Evolutionary conservation across 2,113 vertebrate species (phyloP), one percentile per base, ranked within the genome.

Genomic region (Otus sunia): DNA sequence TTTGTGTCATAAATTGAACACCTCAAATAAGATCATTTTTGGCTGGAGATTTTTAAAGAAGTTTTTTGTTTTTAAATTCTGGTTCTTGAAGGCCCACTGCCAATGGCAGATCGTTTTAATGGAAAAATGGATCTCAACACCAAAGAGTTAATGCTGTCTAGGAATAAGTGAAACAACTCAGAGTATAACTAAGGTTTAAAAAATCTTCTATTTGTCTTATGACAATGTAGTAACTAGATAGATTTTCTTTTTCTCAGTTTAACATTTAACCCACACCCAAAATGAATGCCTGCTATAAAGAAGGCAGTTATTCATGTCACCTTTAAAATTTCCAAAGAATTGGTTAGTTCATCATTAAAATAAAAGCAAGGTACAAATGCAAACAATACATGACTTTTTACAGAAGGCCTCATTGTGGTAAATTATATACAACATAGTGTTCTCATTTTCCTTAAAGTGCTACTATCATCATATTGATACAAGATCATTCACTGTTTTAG

Each of bases 401-500:
- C 90, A 95, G 96, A 98, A 98, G 98, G 98, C 97, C 98, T 97
- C 98, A 98, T 94, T 94, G 97, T 98, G 97, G 87, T 97, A 86
- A 95, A 87, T 68, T 96, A 96, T 85, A 81, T 90, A 98, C 92
- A 97, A 55, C 30, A 76, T 95, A 98, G 97, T 97, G 96, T 97
- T 96, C 83, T 86, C 3, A 32, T 87, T 91, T 94, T 96, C 87
- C 69, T 97, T 98, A 98, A 98, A 98, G 98, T 98, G 98, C 98
- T 97, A 49, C 21, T 53, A 76, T 92, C 49, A 55, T 83, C 32
- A 21, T 88, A 55, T 22, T 74, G 62, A 81, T 88, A 45, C 60
- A 91, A 43, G 83, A 88, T 56, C 15, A 67, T 72, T 86, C 98
- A 99, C 90, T 99, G 99, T 96, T 99, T 99, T 29, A 99, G 97